Base-by-base conservation (phyloP, 2,888 invertebrate genomes). In the Sphaeridia pumilis region DNA sequence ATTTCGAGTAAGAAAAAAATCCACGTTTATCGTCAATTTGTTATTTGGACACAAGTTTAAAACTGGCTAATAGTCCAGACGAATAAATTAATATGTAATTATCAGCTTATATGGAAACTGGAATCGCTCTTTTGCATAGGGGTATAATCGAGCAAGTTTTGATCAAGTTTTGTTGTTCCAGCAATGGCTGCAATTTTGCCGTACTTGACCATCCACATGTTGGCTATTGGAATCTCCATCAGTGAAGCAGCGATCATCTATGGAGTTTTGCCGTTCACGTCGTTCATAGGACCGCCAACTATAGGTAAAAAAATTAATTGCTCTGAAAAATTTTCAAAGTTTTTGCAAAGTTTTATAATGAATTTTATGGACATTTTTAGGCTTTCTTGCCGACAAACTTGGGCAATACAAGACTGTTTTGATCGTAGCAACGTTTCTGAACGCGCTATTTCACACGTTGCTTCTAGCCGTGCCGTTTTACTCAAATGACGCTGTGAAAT, bases 151-250 rank as follows among this genome's bases (percentile, higher is more conserved):
- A n/a, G 31, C 50, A 47, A 48, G 49, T 63, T 53, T 60, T 58
- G n/a, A n/a, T n/a, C n/a, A n/a, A n/a, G n/a, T n/a, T n/a, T n/a
- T n/a, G n/a, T n/a, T n/a, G n/a, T 75, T 75, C 26, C 70, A 83
- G 88, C 86, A 47, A 83, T 86, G 31, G 86, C 87, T 48, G 84
- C 85, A 5, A 75, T 90, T 48, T 72, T 89, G 54, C 89, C 90
- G 0, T 90, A 87, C 70, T 73, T 90, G 67, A 85, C 88, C 2
- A 83, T 90, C 63, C 89, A 88, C 73, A 89, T 90, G 89, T 86
- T 85, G 72, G 82, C 85, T 67, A 82, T 89, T 69, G 89, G 89
- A 56, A 75, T 90, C 54, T 38, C 38, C 5, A 82, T 88, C 61
- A 83, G 85, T 66, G 87, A 90, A 74, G 85, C 87, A 58, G 86